Base-by-base conservation (phyloP, 1,140 invertebrate species). In the Neodiprion fabricii region DNA sequence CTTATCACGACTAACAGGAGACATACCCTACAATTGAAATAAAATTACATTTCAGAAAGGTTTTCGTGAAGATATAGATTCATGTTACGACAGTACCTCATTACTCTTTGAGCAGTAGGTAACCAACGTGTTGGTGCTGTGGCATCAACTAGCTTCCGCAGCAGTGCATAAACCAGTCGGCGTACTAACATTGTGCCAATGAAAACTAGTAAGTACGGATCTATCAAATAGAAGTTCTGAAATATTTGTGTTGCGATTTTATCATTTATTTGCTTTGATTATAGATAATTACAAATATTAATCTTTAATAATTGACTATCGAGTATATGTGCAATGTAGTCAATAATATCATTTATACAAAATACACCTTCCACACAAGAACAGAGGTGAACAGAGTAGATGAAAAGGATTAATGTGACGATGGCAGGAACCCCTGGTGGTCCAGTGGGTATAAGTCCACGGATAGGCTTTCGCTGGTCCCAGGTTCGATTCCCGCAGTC, bases 141-240 rank as follows among this genome's bases (percentile, higher is more conserved):
- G 73, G 79, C 67, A 75, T 88, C 85, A 72, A 87, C 83, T 69
- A 84, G 76, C 78, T 80, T 80, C 75, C 90, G 89, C 69, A 93
- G 82, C 76, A 93, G 86, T 75, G 90, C 92, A 84, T 95, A 95
- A 40, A 97, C 84, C 69, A 98, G 90, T 84, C 97, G 91, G 76
- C 96, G 89, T 40, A 92, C 91, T 78, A 97, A 89, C 76, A 98
- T 90, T 14, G 96, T 91, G 74, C 93, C 86, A 77, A 98, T 95
- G 82, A 98, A 96, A 76, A 92, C 88, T 47, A 97, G 90, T 40
- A 98, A 86, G 85, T 98, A 93, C 11, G 92, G 92, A 86, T 99
- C 96, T 83, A 99, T 98, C 68, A 98, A 88, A 85, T 99, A 96
- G 86, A 98, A 97, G 89, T 98, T 98, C 97, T 98, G 90, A 65